Conservation (phyloP, 2,797 vertebrate species). For the Holocentrus rufus region DNA sequence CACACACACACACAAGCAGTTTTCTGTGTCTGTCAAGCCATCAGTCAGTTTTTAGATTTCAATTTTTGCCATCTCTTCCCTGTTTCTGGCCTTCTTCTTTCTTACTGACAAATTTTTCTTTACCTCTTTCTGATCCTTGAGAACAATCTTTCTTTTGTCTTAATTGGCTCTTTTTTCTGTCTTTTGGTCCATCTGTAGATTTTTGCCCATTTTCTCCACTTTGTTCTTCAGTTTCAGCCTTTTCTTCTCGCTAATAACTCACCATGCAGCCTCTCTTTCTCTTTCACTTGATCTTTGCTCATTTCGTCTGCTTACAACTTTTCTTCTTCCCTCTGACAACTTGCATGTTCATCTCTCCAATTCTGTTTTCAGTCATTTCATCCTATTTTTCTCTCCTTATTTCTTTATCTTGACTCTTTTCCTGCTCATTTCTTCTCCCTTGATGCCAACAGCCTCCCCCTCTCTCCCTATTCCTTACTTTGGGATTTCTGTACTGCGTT, state of each 20-base stretch:
- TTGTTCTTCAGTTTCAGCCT: too few species aligned
- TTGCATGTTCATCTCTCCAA: too few species aligned
- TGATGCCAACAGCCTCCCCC: background rate
- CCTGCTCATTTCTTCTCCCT: background rate
- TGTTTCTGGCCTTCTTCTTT: background rate
- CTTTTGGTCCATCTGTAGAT: too few species aligned
- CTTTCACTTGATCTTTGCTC: background rate
- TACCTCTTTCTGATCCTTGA: background rate
- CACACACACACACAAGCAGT: too few species aligned
- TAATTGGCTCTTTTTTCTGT: too few species aligned
- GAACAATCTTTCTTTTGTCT: too few species aligned
- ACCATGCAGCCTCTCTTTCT: background rate
- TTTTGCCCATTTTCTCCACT: too few species aligned
- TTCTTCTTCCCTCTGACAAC: background rate
- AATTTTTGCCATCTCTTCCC: background rate
- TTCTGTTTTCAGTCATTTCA: too few species aligned
- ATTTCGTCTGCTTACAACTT: background rate
- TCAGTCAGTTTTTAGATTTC: background rate
- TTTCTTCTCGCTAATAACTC: too few species aligned
- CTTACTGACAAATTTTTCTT: background rate
- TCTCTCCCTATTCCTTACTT: background rate
- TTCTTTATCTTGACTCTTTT: background rate
- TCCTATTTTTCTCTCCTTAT: background rate
- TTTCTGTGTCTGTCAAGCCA: background rate
- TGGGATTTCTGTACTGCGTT: background rate